Conservation (phyloP, 2,888 invertebrate species). For the Himalopsyche anomala region DNA sequence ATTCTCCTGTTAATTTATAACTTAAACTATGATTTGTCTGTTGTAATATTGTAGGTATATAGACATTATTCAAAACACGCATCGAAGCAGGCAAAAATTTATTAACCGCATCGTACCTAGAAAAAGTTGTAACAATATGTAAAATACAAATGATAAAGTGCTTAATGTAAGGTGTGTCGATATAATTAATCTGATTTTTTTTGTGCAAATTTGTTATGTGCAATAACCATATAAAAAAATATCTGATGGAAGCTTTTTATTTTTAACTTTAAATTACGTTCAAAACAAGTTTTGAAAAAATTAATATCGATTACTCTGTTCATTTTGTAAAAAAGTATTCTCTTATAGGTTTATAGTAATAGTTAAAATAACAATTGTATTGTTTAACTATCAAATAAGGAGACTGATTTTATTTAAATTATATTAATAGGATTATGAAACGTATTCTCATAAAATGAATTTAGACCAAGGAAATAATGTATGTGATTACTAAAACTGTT, state of each 20-base stretch:
- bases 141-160: no score
- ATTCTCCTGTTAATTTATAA: no score
- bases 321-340: conserved; percentile 20
- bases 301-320: background rate
- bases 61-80: no score
- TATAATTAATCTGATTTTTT: no score
- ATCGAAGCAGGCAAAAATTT: no score
- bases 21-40: no score
- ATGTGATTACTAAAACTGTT: conserved; percentile 43
- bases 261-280: background rate
- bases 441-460: conserved; percentile 23
- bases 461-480: conserved; percentile 42
- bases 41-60: no score
- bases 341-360: background rate
- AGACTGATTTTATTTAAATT: conserved; percentile 43
- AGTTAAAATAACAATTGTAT: conserved; percentile 27
- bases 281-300: background rate
- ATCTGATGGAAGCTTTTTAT: background rate
- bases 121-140: no score
- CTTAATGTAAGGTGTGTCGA: no score
- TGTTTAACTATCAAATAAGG: conserved; percentile 32
- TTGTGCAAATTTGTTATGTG: background rate
- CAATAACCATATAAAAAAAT: background rate
- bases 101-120: no score
- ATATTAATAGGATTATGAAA: background rate